phyloP scores from a whole-genome alignment of 2,797 vertebrate species.

The Acrossocheilus wenchowensis region DNA sequence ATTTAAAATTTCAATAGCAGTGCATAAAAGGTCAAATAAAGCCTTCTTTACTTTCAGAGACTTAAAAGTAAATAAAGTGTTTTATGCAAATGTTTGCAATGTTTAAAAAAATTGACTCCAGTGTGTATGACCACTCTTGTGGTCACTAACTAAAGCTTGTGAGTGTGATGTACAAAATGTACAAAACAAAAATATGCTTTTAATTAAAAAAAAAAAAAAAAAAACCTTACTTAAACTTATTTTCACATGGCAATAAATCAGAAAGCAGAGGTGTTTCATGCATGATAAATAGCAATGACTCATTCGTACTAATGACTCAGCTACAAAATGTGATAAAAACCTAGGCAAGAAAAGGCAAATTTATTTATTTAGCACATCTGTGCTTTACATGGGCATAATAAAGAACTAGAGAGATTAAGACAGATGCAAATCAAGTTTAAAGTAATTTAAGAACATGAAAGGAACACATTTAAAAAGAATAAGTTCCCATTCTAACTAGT shows the following conservation, averaged over 20 bases:
- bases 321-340: background rate
- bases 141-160: background rate
- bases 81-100: background rate
- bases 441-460: background rate
- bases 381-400: background rate
- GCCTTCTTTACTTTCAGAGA: background rate
- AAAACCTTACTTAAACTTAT: background rate
- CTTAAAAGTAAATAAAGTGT: background rate
- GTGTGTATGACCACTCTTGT: background rate
- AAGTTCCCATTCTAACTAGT: background rate
- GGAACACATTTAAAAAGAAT: background rate
- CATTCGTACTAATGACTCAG: background rate
- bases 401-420: background rate
- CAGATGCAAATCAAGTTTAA: background rate
- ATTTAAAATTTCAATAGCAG: background rate
- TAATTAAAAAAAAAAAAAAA: background rate
- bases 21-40: background rate
- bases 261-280: background rate
- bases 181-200: background rate
- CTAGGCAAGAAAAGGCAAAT: background rate
- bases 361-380: background rate
- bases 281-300: slow-evolving; percentile 10
- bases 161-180: background rate
- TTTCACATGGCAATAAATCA: background rate
- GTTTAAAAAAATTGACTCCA: background rate